These are phyloP conservation scores for Miltochrista miniata DNA, from an alignment of 2,888 invertebrate species.

Conservation along the genomic window DNA sequence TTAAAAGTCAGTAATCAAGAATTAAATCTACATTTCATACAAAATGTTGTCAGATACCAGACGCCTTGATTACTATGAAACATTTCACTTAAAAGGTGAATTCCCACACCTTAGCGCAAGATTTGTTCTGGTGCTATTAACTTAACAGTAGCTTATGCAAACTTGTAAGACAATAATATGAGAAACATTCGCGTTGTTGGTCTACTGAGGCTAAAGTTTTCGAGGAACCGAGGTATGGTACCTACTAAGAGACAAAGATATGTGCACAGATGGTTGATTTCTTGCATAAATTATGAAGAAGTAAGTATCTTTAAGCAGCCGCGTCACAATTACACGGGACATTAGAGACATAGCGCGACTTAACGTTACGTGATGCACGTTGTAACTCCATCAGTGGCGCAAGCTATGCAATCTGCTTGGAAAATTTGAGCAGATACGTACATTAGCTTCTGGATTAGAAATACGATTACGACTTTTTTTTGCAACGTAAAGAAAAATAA, in stretches of 20 bases:
- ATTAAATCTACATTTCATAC: not conserved
- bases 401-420: slow-evolving; percentile 16
- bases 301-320: slow-evolving; percentile 10
- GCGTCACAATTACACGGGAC: slow-evolving; percentile 30
- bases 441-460: slow-evolving; percentile 17
- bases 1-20: not conserved
- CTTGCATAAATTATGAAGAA: not conserved
- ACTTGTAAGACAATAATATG: not conserved
- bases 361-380: slow-evolving; percentile 22
- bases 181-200: not conserved
- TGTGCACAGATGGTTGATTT: too few species aligned
- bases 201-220: too few species aligned
- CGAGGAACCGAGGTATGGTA: too few species aligned
- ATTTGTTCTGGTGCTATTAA: not conserved
- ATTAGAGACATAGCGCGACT: slow-evolving; percentile 27
- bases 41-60: not conserved
- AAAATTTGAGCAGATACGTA: slow-evolving; percentile 18
- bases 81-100: not conserved
- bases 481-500: not conserved
- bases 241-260: too few species aligned
- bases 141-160: not conserved
- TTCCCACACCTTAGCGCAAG: not conserved
- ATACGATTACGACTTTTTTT: slow-evolving; percentile 10
- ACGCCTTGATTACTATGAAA: not conserved
- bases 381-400: slow-evolving; percentile 13